Evolutionary conservation across 2,797 vertebrate species (phyloP).

Genomic region (Sciurus vulgaris): DNA sequence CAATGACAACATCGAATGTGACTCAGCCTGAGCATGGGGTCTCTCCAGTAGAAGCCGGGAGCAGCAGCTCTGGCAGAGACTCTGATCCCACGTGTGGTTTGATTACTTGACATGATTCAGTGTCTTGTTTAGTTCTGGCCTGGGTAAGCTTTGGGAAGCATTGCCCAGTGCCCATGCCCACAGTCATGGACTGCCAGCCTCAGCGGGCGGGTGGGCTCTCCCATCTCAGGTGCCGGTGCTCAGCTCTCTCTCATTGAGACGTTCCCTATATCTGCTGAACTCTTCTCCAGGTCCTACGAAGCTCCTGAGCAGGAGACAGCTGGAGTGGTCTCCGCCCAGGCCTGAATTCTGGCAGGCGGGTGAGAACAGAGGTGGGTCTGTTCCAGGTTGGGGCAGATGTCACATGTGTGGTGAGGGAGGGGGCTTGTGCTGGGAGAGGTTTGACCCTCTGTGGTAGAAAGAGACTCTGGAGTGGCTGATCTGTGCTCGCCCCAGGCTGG

Average conservation of each 20-base stretch:
- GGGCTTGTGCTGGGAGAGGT: not conserved
- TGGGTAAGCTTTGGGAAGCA: not conserved
- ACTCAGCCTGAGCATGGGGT: too few species aligned
- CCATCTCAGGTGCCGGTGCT: not conserved
- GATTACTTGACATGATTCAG: fast-evolving
- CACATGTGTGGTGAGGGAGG: fast-evolving
- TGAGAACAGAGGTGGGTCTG: fast-evolving
- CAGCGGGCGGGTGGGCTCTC: not conserved
- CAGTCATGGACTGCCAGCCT: not conserved
- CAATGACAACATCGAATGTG: fast-evolving
- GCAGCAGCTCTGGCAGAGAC: not conserved
- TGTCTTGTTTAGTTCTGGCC: not conserved
- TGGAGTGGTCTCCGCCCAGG: fast-evolving
- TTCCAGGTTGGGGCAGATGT: too few species aligned
- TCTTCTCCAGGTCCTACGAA: not conserved
- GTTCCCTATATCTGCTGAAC: not conserved
- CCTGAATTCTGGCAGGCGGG: fast-evolving
- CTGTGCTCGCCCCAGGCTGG: not conserved
- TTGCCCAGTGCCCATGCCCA: fast-evolving
- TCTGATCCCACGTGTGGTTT: fast-evolving
- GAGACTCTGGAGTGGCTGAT: not conserved
- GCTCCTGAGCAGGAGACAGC: too few species aligned
- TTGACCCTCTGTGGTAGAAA: not conserved
- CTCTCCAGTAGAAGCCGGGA: too few species aligned
- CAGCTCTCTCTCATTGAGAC: not conserved